Base-by-base conservation (phyloP, 2,797 vertebrate genomes). In the Danio aesculapii region DNA sequence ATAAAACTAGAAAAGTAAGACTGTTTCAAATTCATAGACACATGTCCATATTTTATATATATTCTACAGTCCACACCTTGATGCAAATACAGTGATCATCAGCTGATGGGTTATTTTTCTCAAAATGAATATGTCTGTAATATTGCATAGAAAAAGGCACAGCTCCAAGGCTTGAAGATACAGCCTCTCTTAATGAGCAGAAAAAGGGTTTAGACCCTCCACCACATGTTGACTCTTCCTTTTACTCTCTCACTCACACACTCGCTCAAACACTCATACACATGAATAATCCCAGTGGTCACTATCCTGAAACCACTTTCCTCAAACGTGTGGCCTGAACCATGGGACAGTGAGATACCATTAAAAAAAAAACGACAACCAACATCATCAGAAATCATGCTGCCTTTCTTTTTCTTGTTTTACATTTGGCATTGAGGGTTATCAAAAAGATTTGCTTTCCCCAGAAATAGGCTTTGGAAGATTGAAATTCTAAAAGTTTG, bases 101-200 rank as follows among this genome's bases (percentile, higher is more conserved):
- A 95, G 95, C 93, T 94, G 88, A 90, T 91, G 89, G 79, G 89
- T 89, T 84, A 53, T 79, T 82, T 80, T 83, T 77, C 81, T 87
- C 84, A 95, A 91, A 93, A 95, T 94, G 92, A 94, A 90, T 92
- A 93, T 91, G 90, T 96, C 94, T 95, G 95, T 96, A 94, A 95
- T 93, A 96, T 99, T 99, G 97, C 97, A 99, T 99, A 99, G 97
- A 97, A 97, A 92, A 98, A 99, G 98, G 98, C 97, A 98, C 97
- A 98, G 97, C 96, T 96, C 96, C 94, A 93, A 96, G 96, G 95
- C 97, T 96, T 96, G 96, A 95, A 90, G 92, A 92, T 89, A 91
- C 91, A 92, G 91, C 91, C 91, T 90, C 88, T 76, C 79, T 85
- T 83, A 81, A 84, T 82, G 83, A 85, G 79, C 74, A 85, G 62